These are phyloP conservation scores for Centropus bengalensis DNA, from an alignment of 2,113 vertebrate genomes.

Conservation along the genomic window DNA sequence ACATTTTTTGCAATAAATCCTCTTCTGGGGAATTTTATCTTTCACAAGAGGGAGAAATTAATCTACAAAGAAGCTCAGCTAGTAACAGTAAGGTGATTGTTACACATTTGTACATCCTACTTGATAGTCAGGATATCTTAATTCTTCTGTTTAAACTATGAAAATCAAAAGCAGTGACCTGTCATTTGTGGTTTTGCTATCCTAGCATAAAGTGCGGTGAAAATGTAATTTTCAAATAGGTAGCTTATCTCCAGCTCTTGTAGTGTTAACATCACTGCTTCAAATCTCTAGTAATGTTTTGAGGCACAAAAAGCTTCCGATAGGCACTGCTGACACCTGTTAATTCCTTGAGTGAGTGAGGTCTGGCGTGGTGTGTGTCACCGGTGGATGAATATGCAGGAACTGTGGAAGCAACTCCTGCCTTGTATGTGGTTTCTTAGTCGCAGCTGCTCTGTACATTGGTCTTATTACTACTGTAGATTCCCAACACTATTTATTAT, in stretches of 20 bases:
- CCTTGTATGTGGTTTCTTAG: background rate
- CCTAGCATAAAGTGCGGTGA: background rate
- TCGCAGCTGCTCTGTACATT: background rate
- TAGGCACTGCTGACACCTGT: background rate
- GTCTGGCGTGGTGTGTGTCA: background rate
- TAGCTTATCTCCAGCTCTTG: background rate
- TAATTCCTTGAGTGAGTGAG: background rate
- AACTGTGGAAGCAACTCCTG: background rate
- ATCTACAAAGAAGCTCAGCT: background rate
- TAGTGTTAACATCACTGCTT: background rate
- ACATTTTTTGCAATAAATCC: background rate
- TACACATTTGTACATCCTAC: background rate
- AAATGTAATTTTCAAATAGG: background rate
- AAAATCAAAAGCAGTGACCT: background rate
- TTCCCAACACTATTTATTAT: constrained; percentile 27
- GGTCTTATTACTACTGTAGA: background rate
- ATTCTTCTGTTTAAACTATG: background rate
- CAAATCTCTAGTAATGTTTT: background rate
- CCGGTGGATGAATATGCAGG: background rate
- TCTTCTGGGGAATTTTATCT: background rate
- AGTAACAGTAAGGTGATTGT: background rate
- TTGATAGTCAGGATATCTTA: background rate
- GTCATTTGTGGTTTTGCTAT: background rate
- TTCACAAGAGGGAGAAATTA: background rate
- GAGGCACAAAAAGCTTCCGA: background rate